These are phyloP conservation scores for Saimiri boliviensis DNA, from an alignment of 2,113 vertebrate species.

Conservation along the genomic window DNA sequence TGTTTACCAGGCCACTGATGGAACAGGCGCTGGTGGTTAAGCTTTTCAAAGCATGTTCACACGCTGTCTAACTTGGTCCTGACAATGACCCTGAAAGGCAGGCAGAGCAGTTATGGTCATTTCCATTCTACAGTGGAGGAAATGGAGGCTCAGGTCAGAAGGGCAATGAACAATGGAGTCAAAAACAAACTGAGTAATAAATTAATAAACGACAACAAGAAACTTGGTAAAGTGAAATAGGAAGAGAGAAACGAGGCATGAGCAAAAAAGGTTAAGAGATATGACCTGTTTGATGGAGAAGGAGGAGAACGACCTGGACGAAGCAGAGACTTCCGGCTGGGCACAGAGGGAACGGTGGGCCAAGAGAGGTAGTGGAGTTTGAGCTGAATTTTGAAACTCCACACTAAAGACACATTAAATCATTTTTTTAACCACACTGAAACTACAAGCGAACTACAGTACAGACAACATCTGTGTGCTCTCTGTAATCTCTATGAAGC, in stretches of 20 bases:
- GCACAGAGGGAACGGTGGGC: background rate
- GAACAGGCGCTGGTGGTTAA: background rate
- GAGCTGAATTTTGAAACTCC: background rate
- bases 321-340: background rate
- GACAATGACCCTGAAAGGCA: background rate
- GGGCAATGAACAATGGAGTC: background rate
- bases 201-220: background rate
- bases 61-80: background rate
- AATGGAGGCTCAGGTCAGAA: background rate
- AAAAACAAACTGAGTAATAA: background rate
- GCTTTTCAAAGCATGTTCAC: background rate
- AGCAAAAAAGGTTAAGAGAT: background rate
- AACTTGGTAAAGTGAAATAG: background rate
- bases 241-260: background rate
- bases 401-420: background rate
- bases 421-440: background rate
- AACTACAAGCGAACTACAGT: background rate
- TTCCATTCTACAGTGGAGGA: background rate
- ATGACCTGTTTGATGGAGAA: background rate
- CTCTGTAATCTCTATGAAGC: background rate
- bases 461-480: background rate
- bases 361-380: background rate
- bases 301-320: background rate
- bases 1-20: background rate
- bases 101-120: background rate